Base-by-base conservation (phyloP, 2,113 vertebrate species). In the Pollimyrus isidori region DNA sequence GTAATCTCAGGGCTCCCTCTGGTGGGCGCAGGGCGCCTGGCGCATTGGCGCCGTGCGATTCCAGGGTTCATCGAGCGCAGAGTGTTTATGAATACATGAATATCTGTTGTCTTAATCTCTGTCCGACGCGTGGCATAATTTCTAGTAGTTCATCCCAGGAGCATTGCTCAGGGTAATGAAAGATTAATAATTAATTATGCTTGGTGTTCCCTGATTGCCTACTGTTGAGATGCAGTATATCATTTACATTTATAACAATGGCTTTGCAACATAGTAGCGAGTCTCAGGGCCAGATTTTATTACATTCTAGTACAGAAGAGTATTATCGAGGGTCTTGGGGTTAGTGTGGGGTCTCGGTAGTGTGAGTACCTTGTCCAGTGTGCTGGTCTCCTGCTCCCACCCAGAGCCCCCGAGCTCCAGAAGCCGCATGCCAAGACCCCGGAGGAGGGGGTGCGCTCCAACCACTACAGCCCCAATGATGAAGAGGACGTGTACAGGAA, bases 401-500 rank as follows among this genome's bases (percentile, higher is more conserved):
- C 48, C 92, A 99, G 98, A 94, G 95, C 95, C 46, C 97, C 98
- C 52, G 98, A 98, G 95, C 97, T 97, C 26, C 98, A 99, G 90
- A 97, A 97, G 94, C 96, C 97, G 93, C 97, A 97, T 89, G 89
- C 94, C 30, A 97, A 96, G 88, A 94, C 93, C 9, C 94, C 95
- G 4, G 97, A 98, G 93, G 98, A 99, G 86, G 97, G 98, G 0
- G 96, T 98, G 56, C 97, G 98, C 82, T 95, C 97, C 19, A 98
- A 99, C 92, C 97, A 98, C 82, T 98, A 98, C 0, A 95, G 98
- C 89, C 97, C 97, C 0, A 97, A 99, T 23, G 98, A 99, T 82
- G 98, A 99, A 45, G 98, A 99, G 88, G 98, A 99, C 48, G 99
- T 98, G 90, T 99, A 99, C 90, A 96, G 97, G 46, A 99, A 99